These are phyloP conservation scores for Barbus barbus DNA, from an alignment of 2,113 vertebrate genomes.

Conservation along the genomic window DNA sequence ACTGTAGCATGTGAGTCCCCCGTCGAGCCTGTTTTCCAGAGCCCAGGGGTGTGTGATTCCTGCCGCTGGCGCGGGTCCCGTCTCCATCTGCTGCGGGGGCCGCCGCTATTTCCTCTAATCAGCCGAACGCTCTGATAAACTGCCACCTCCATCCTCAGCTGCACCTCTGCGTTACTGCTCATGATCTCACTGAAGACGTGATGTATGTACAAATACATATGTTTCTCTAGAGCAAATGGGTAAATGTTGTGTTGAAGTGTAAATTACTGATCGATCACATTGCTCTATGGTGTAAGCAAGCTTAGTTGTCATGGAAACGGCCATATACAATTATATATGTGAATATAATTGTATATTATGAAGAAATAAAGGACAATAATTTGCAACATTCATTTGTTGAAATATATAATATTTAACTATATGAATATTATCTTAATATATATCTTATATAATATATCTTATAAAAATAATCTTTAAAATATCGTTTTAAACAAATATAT, in stretches of 20 bases:
- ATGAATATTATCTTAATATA: no score
- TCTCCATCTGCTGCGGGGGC: slow-evolving; percentile 62
- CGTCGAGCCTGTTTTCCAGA: background rate
- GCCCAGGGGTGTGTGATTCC: slow-evolving; percentile 28
- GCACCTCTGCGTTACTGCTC: background rate
- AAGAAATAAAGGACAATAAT: no score
- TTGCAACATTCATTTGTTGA: no score
- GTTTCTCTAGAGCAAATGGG: background rate
- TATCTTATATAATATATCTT: no score
- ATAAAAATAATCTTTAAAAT: no score
- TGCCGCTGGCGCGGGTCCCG: slow-evolving; percentile 28
- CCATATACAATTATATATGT: no score
- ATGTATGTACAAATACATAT: background rate
- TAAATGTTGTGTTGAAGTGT: background rate
- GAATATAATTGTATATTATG: no score
- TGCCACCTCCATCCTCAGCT: background rate
- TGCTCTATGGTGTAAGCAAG: background rate
- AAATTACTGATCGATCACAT: background rate
- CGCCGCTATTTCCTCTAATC: slow-evolving; percentile 27
- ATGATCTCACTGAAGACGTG: background rate
- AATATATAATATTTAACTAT: no score
- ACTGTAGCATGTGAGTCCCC: background rate
- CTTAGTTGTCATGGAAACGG: slow-evolving; percentile 13
- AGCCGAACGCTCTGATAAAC: slow-evolving; percentile 47
- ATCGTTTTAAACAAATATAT: no score